These are phyloP conservation scores for Lacerta viridis DNA, from an alignment of 2,797 vertebrate genomes.

Conservation along the genomic window DNA sequence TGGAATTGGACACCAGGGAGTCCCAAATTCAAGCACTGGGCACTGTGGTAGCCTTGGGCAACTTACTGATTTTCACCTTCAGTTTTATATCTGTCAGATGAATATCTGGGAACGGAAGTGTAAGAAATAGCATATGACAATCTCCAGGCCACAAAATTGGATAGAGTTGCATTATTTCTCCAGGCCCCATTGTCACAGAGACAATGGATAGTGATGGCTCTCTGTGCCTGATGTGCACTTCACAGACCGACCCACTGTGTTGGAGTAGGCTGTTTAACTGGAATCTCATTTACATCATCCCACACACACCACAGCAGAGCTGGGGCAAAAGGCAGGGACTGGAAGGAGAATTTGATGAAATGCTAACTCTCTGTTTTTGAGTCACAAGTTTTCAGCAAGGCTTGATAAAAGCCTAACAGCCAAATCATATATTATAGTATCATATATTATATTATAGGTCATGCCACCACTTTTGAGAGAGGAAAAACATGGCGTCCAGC, in stretches of 20 bases:
- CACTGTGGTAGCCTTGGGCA: background rate
- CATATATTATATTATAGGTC: background rate
- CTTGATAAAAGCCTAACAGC: constrained; percentile 1
- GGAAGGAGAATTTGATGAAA: background rate
- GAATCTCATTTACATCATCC: background rate
- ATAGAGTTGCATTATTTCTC: constrained; percentile 28
- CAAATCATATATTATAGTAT: background rate
- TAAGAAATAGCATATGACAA: constrained; percentile 24
- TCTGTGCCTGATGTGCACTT: background rate
- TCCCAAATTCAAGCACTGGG: background rate
- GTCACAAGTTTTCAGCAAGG: constrained; percentile 4
- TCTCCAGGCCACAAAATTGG: constrained; percentile 5
- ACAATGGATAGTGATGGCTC: background rate
- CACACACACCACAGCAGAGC: background rate
- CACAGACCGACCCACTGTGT: background rate
- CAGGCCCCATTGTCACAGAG: constrained; percentile 9
- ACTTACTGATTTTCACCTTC: background rate
- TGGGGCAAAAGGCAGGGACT: background rate
- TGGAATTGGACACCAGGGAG: background rate
- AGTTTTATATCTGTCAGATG: background rate
- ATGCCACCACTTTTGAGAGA: background rate
- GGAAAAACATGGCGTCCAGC: background rate
- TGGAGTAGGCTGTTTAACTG: background rate
- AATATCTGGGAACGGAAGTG: constrained; percentile 9
- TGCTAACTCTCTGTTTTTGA: background rate